A percentile compares a stretch with the other conserved stretches of the same genome.
Conservation (phyloP, 2,113 vertebrate genomes). For the Caranx melampygus region DNA sequence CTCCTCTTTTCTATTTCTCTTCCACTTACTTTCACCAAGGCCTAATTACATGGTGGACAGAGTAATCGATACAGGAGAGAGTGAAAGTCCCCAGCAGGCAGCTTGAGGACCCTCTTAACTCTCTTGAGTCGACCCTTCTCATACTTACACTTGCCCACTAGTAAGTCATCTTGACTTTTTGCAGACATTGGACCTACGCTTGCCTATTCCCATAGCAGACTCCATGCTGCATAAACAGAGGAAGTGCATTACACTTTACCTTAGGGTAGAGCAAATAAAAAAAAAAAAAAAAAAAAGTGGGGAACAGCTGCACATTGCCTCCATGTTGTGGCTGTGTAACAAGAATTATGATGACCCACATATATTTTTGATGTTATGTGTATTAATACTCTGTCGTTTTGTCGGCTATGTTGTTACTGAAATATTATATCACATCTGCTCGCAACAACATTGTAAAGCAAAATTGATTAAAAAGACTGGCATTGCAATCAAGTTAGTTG, state of each 20-base stretch:
- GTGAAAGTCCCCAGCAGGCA: conserved; percentile 76
- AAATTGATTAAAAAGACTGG: neutral
- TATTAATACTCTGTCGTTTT: neutral
- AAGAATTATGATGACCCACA: conserved; percentile 7
- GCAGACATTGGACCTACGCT: conserved; percentile 62
- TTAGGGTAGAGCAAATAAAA: conserved; percentile 15
- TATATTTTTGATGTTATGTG: conserved; percentile 38
- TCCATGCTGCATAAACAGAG: conserved; percentile 59
- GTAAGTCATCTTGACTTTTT: conserved; percentile 76
- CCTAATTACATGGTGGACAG: conserved; percentile 82
- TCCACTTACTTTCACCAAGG: conserved; percentile 71
- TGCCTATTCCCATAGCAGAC: conserved; percentile 40
- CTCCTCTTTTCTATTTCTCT: conserved; percentile 58
- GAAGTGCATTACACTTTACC: conserved; percentile 67
- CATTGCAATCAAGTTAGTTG: neutral
- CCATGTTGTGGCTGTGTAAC: conserved; percentile 25
- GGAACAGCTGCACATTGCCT: neutral
- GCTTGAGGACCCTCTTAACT: conserved; percentile 69
- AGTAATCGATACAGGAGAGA: conserved; percentile 80
- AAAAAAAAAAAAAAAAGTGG: neutral
- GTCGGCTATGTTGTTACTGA: neutral
- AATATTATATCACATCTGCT: neutral
- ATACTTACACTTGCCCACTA: conserved; percentile 65
- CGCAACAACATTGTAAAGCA: neutral
- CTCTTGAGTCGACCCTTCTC: conserved; percentile 55